Percentiles rank a stretch among this genome's conserved stretches.
These are phyloP conservation scores for Amphilophus citrinellus DNA, from an alignment of 2,113 vertebrate species.

Conservation along the genomic window DNA sequence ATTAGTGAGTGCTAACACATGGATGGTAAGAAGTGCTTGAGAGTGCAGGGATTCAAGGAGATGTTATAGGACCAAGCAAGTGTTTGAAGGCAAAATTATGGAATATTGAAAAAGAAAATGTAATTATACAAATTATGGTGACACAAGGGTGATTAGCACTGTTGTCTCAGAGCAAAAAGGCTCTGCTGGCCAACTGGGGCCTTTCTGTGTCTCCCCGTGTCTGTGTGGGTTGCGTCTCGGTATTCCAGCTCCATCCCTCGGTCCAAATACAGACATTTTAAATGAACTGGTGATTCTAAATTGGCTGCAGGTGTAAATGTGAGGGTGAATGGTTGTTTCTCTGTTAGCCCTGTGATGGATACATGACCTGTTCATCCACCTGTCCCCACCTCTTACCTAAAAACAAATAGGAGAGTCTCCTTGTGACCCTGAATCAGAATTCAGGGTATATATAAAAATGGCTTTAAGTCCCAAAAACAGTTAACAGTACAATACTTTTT, in stretches of 20 bases:
- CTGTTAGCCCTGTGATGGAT: background rate
- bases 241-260: background rate
- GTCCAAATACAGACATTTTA: background rate
- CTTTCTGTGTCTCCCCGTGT: background rate
- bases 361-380: background rate
- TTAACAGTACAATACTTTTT: background rate
- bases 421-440: background rate
- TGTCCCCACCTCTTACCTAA: background rate
- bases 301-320: background rate
- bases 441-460: background rate
- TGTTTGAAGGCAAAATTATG: background rate
- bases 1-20: constrained; percentile 31
- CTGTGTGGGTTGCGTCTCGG: background rate
- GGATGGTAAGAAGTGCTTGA: background rate
- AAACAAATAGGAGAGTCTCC: background rate
- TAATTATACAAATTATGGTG: background rate
- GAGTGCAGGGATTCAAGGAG: background rate
- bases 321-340: too few relatives aligned
- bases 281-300: background rate
- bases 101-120: background rate
- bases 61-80: background rate
- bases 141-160: background rate
- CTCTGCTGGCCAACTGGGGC: background rate
- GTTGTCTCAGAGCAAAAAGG: background rate
- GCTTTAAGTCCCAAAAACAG: background rate